Percentiles rank a stretch among this genome's conserved stretches.
phyloP scores from a whole-genome alignment of 2,888 invertebrate species.

The Lordiphosa fenestrarum region DNA sequence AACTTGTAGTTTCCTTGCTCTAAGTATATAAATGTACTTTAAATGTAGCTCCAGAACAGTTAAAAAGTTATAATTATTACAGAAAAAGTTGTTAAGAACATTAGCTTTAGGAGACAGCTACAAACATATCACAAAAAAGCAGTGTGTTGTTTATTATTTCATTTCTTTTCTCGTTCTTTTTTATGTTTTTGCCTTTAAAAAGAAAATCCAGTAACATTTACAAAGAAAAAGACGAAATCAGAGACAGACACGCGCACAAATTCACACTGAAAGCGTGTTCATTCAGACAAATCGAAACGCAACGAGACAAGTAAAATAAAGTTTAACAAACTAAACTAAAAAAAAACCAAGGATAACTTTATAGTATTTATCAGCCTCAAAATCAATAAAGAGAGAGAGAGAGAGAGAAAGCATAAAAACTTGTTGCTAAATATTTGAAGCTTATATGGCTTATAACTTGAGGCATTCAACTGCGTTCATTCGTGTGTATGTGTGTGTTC shows the following conservation, averaged over 20 bases:
- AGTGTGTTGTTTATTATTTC: constrained; percentile 4
- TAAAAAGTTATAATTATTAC: too few relatives aligned
- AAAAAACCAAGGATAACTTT: constrained; percentile 29
- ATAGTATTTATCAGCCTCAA: constrained; percentile 46
- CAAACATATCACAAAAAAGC: constrained; percentile 19
- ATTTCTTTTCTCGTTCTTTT: not conserved
- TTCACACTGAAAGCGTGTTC: constrained; percentile 59
- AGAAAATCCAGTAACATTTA: constrained; percentile 33
- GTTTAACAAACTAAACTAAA: constrained; percentile 24
- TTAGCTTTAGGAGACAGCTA: constrained; percentile 8
- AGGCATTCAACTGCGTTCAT: constrained; percentile 47
- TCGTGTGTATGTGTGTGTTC: constrained; percentile 8
- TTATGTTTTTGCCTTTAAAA: constrained; percentile 5
- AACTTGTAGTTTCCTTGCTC: not conserved
- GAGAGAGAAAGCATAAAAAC: constrained; percentile 14
- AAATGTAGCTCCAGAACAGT: not conserved
- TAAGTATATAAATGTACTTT: not conserved
- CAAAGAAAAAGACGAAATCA: constrained; percentile 47
- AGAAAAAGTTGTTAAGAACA: not conserved
- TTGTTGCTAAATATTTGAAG: constrained; percentile 35
- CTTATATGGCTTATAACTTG: constrained; percentile 7
- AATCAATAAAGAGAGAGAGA: constrained; percentile 36
- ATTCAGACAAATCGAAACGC: constrained; percentile 35
- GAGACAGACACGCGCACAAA: constrained; percentile 47
- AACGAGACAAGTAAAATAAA: constrained; percentile 12